Base-by-base conservation (phyloP, 2,797 vertebrate genomes). In the Rhadinocentrus ornatus region DNA sequence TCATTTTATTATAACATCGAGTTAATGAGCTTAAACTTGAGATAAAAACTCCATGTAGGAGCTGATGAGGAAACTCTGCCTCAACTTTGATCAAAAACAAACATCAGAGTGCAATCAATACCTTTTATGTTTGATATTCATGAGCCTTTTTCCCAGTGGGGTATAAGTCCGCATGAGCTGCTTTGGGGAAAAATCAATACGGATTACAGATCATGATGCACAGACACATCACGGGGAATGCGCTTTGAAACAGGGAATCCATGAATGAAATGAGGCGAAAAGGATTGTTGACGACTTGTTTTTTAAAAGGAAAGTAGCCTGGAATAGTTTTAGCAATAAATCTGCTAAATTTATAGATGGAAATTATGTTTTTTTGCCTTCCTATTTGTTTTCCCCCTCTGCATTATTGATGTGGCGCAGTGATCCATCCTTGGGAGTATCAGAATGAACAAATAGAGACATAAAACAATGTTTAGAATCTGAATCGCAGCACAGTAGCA, bases 121-220 rank as follows among this genome's bases (percentile, higher is more conserved):
- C 44, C 15, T 65, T 24, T 78, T 58, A 68, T 66, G 62, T 77
- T 52, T 82, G 62, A 73, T 86, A 62, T 62, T 77, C 50, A 68
- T 62, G 68, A 64, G 60, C 67, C 78, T 61, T n/a, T 6, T 22
- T 6, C 56, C 27, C 31, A 26, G 1, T 24, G 76, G 79, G 76
- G 37, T 54, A 74, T 26, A 11, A 27, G 54, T 63, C 73, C 62
- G 74, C 83, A 82, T 86, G 31, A 1, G 46, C 61, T 16, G 73
- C 83, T 85, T 70, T 80, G 80, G 83, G 77, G 69, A 10, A 50
- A 87, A 88, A 90, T 91, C 90, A 82, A 88, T 92, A 72, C 63
- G 70, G 85, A 90, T 86, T 80, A 83, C 75, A 85, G 76, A 76
- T 85, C 66, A 59, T 81, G 84, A 86, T 53, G 46, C 56, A 18